Conservation (phyloP, 2,113 vertebrate species). For the Channa maculata region DNA sequence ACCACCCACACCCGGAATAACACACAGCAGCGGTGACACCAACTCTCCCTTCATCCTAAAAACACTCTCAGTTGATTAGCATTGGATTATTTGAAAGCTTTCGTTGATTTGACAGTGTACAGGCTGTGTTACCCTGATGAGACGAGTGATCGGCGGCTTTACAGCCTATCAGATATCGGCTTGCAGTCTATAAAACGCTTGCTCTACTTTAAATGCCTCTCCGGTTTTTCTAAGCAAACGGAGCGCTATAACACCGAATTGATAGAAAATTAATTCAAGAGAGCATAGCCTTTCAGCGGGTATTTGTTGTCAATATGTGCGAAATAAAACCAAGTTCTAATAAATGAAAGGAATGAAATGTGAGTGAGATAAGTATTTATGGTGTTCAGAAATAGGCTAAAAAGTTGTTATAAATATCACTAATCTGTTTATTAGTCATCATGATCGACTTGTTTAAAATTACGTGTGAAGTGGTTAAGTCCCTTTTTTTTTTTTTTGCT, state of each 20-base stretch:
- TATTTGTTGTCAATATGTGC: neutral
- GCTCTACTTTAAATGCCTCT: constrained; percentile 6
- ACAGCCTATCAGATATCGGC: constrained; percentile 54
- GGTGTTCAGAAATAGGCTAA: no score
- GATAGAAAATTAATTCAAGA: neutral
- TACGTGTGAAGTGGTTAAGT: no score
- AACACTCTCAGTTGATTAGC: constrained; percentile 53
- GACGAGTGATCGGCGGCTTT: constrained; percentile 62
- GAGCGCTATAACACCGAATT: neutral
- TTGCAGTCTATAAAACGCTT: constrained; percentile 52
- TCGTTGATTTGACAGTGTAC: constrained; percentile 61
- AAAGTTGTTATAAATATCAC: no score
- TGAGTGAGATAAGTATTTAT: no score
- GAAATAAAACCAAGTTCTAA: neutral
- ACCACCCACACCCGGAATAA: constrained; percentile 5
- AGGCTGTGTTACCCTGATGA: constrained; percentile 60
- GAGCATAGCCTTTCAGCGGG: neutral
- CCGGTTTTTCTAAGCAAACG: neutral
- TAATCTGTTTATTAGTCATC: no score
- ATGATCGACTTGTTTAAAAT: no score
- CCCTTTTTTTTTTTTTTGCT: no score
- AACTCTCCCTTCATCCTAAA: constrained; percentile 26
- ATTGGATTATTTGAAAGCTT: constrained; percentile 71
- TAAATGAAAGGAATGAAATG: no score
- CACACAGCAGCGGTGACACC: constrained; percentile 40